Evolutionary conservation across 92 coral and sea anemone genomes (phyloP).

Genomic region (Parazoanthus darwini): DNA sequence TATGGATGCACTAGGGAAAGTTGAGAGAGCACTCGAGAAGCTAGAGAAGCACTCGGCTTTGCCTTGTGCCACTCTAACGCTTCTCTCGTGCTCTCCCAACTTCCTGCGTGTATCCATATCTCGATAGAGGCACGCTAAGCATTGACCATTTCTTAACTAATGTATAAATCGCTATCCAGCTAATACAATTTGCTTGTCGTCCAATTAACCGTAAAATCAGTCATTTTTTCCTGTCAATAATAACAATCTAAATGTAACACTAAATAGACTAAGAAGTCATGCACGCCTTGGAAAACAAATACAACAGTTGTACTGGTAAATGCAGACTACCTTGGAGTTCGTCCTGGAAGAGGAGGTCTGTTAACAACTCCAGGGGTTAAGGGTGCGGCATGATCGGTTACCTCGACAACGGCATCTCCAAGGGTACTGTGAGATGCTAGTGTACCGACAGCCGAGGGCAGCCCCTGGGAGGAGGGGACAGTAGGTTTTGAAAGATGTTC

Average conservation of each 20-base stretch:
- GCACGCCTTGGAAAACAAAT: no score
- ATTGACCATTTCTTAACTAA: no score
- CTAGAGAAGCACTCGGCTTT: no score
- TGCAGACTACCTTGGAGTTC: conserved; percentile 8
- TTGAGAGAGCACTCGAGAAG: no score
- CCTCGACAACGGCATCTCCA: conserved; percentile 42
- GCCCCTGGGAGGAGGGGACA: conserved; percentile 45
- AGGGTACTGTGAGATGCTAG: conserved; percentile 61
- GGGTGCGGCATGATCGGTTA: conserved; percentile 41
- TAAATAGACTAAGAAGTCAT: no score
- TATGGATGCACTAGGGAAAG: no score
- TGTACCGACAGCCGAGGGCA: conserved; percentile 47
- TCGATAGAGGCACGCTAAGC: no score
- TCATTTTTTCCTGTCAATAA: not conserved
- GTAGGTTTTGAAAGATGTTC: conserved; percentile 64
- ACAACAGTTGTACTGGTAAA: not conserved
- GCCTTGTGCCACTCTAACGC: no score
- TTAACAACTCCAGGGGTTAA: conserved; percentile 71
- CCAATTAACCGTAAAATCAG: not conserved
- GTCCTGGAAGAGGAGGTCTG: conserved; percentile 84
- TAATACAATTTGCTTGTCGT: no score
- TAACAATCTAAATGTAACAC: no score
- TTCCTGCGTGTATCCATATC: no score
- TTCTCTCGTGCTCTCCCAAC: no score
- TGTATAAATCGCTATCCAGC: not conserved